These are phyloP conservation scores for Halichondria panicea DNA, from an alignment of 37 sponge, comb jelly and placozoan genomes.

Conservation along the genomic window DNA sequence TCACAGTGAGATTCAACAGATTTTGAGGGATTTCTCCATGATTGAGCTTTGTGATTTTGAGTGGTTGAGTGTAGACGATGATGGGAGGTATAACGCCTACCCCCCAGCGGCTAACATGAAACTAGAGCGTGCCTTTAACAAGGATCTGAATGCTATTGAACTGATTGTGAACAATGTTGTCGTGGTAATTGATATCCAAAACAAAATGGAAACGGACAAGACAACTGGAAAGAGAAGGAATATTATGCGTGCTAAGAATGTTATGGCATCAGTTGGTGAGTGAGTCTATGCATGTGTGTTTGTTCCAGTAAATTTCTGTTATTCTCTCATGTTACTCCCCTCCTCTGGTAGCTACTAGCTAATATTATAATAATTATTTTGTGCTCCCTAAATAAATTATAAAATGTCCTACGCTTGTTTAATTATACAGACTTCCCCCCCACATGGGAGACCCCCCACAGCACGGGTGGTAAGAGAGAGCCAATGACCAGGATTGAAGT, in stretches of 20 bases:
- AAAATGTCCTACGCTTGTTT: not conserved
- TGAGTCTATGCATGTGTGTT: not conserved
- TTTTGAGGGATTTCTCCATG: not conserved
- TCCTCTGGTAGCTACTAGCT: too few species aligned
- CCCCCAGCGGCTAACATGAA: not conserved
- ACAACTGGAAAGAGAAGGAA: not conserved
- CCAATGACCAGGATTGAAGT: conserved; percentile 23
- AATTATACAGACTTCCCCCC: conserved; percentile 9
- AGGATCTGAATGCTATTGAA: conserved; percentile 12
- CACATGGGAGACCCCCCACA: conserved; percentile 30
- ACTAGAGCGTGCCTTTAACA: conserved; percentile 28
- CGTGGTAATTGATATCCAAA: conserved; percentile 4
- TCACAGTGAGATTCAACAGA: not conserved
- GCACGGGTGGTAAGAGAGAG: conserved; percentile 6
- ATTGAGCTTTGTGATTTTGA: not conserved
- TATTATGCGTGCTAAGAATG: conserved; percentile 1
- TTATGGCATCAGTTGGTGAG: not conserved
- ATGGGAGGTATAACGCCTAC: conserved; percentile 17
- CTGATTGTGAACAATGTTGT: conserved; percentile 4
- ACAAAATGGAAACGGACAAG: conserved; percentile 22
- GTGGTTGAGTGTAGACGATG: conserved; percentile 16
- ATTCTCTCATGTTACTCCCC: not conserved
- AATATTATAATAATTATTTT: too few species aligned
- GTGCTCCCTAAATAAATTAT: too few species aligned
- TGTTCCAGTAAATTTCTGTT: not conserved